phyloP scores from a whole-genome alignment of 1,140 invertebrate species.

The Aphelenchoides besseyi region DNA sequence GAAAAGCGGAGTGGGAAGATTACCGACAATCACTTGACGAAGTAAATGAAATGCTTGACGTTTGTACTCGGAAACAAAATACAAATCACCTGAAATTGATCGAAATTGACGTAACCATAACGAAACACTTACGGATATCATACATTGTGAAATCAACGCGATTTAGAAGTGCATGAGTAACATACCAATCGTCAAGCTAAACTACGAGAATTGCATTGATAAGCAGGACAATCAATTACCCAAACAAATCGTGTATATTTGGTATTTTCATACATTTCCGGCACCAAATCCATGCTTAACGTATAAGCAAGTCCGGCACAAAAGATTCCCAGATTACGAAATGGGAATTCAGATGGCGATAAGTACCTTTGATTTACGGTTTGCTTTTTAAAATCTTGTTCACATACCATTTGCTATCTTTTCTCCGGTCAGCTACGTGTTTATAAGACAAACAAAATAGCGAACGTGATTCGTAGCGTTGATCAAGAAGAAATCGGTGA shows the following conservation, averaged over 20 bases:
- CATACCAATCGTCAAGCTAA: slow-evolving; percentile 40
- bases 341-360: slow-evolving; percentile 31
- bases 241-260: slow-evolving; percentile 31
- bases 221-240: slow-evolving; percentile 36
- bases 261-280: slow-evolving; percentile 28
- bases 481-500: slow-evolving; percentile 17
- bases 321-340: slow-evolving; percentile 38
- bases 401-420: slow-evolving; percentile 27
- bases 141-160: slow-evolving; percentile 31
- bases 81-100: slow-evolving; percentile 23
- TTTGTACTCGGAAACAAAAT: slow-evolving; percentile 32
- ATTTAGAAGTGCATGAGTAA: slow-evolving; percentile 29
- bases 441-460: slow-evolving; percentile 35
- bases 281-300: slow-evolving; percentile 28
- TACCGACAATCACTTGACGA: slow-evolving; percentile 27
- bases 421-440: slow-evolving; percentile 28
- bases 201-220: too few species aligned
- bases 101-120: slow-evolving; percentile 9
- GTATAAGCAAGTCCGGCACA: slow-evolving; percentile 33
- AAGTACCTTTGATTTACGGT: slow-evolving; percentile 16
- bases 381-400: background rate
- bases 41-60: slow-evolving; percentile 30
- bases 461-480: slow-evolving; percentile 7
- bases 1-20: slow-evolving; percentile 31
- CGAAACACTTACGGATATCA: slow-evolving; percentile 32